Conservation (phyloP, 2,888 invertebrate genomes). For the Drosophila lutescens region DNA sequence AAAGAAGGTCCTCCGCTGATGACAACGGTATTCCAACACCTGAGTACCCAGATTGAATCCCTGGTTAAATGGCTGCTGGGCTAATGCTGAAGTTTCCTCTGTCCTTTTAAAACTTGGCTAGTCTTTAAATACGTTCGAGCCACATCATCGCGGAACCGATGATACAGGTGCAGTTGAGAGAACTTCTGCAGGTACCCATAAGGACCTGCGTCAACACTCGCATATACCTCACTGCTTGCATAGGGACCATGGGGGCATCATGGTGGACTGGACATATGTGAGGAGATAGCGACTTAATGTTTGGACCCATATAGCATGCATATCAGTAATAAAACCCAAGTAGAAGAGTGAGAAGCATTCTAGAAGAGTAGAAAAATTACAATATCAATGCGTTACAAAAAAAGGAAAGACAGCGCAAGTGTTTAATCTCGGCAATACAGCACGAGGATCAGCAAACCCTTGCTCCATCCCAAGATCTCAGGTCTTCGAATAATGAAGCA, state of each 20-base stretch:
- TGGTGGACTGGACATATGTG: background rate
- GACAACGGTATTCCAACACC: background rate
- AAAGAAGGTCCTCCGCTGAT: background rate
- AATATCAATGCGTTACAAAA: background rate
- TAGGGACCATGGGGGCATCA: background rate
- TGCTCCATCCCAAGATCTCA: background rate
- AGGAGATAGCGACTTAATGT: background rate
- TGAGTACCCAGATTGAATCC: background rate
- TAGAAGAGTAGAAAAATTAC: background rate
- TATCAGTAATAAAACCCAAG: background rate
- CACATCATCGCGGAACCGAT: conserved; percentile 1
- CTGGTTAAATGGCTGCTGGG: background rate
- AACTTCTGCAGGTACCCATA: background rate
- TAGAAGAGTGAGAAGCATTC: background rate
- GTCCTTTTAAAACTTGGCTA: background rate
- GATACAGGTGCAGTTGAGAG: background rate
- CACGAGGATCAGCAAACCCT: background rate
- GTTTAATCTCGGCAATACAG: background rate
- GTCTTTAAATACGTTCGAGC: background rate
- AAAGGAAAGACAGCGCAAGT: background rate
- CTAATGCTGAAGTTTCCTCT: conserved; percentile 1
- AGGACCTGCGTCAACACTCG: background rate
- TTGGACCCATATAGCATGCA: conserved; percentile 1
- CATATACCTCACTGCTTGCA: background rate
- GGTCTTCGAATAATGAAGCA: background rate